Evolutionary conservation across 2,888 invertebrate genomes (phyloP).

Genomic region (Drosophila silvestris): DNA sequence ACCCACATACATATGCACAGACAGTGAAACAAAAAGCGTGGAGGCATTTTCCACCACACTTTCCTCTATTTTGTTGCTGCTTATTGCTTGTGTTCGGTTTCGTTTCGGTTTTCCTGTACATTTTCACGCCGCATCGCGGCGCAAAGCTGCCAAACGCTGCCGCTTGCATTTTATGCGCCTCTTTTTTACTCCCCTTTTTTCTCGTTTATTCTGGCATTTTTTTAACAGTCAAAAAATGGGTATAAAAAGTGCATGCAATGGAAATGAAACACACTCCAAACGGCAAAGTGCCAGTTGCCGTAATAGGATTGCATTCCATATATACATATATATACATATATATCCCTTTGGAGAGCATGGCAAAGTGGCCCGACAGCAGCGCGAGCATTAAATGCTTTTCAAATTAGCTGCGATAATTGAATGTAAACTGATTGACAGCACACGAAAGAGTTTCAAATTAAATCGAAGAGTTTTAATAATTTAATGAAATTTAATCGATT

Average conservation of each 20-base stretch:
- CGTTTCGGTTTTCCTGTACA: constrained; percentile 47
- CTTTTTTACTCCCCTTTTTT: constrained; percentile 10
- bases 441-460: constrained; percentile 10
- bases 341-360: constrained; percentile 21
- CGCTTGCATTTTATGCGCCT: constrained; percentile 66
- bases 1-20: constrained; percentile 56
- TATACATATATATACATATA: constrained; percentile 4
- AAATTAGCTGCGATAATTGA: constrained; percentile 71
- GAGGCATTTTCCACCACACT: constrained; percentile 27
- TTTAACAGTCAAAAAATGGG: constrained; percentile 41
- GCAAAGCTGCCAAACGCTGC: constrained; percentile 64
- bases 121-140: constrained; percentile 60
- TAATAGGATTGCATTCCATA: constrained; percentile 26
- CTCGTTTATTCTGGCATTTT: constrained; percentile 51
- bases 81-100: constrained; percentile 19
- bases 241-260: constrained; percentile 59
- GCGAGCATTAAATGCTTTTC: constrained; percentile 40
- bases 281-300: constrained; percentile 39
- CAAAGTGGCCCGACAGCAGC: constrained; percentile 30
- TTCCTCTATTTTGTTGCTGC: constrained; percentile 20
- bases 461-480: constrained; percentile 5
- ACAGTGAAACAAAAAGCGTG: constrained; percentile 40
- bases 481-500: neutral
- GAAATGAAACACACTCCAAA: constrained; percentile 65
- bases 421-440: constrained; percentile 54